Conservation (phyloP, 2,797 vertebrate genomes). For the Myotis myotis region DNA sequence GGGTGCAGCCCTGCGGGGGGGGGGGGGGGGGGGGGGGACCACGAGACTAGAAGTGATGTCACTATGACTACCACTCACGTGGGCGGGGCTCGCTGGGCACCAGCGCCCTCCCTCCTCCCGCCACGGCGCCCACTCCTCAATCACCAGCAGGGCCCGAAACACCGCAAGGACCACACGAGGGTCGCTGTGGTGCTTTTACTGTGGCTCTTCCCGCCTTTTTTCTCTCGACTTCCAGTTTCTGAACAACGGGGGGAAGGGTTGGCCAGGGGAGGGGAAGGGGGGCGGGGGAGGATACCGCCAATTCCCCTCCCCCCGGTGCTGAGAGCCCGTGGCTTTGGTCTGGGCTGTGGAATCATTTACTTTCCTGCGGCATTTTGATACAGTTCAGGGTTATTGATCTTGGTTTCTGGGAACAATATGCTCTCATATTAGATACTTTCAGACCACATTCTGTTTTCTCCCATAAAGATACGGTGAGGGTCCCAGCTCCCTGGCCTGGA, state of each 20-base stretch:
- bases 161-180: rapidly evolving
- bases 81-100: neutral
- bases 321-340: neutral
- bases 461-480: neutral
- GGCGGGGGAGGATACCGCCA: no score
- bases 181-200: neutral
- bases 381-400: slow-evolving; percentile 78
- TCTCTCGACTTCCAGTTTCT: neutral
- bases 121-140: neutral
- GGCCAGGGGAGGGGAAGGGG: no score
- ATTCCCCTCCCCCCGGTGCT: no score
- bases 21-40: neutral
- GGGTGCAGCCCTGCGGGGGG: neutral
- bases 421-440: slow-evolving; percentile 64
- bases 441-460: slow-evolving; percentile 63
- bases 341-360: slow-evolving; percentile 67
- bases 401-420: slow-evolving; percentile 77
- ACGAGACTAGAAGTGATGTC: neutral
- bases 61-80: neutral
- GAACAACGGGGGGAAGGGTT: neutral
- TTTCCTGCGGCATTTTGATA: slow-evolving; percentile 78
- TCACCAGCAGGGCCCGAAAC: neutral
- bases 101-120: neutral
- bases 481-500: neutral
- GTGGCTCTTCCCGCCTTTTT: neutral